Conservation (phyloP, 1,140 invertebrate genomes). For the Diachasmimorpha longicaudata region DNA sequence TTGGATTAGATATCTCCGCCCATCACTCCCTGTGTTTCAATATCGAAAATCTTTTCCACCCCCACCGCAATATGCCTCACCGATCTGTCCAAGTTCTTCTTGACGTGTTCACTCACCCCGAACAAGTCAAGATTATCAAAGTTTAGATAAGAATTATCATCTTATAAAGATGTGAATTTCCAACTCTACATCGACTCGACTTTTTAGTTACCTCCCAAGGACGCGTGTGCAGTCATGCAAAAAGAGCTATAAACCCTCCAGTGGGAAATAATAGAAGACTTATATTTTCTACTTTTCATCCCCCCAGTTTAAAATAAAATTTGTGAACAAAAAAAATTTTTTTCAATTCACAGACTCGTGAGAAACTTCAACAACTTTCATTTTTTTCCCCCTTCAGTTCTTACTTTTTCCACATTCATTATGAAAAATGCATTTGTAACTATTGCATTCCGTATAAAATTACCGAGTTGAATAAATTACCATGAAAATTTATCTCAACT, state of each 20-base stretch:
- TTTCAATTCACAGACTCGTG: not conserved
- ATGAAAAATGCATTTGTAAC: not conserved
- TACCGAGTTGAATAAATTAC: not conserved
- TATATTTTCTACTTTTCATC: not conserved
- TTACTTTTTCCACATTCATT: not conserved
- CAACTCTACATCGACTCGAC: not conserved
- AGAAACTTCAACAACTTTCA: not conserved
- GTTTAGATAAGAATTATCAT: not conserved
- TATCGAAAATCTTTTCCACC: no score
- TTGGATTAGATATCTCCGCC: no score
- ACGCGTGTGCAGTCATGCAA: not conserved
- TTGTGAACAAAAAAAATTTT: not conserved
- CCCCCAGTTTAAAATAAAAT: not conserved
- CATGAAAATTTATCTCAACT: not conserved
- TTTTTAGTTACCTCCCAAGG: not conserved
- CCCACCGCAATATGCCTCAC: no score
- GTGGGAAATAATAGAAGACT: not conserved
- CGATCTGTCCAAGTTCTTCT: no score
- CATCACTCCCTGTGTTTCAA: no score
- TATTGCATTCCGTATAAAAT: not conserved
- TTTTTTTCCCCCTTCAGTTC: not conserved
- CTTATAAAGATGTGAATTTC: not conserved
- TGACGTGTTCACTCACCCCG: not conserved
- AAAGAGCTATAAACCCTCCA: not conserved
- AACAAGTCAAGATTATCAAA: not conserved